Conservation (phyloP, 2,888 invertebrate genomes). For the Pollenia angustigena region DNA sequence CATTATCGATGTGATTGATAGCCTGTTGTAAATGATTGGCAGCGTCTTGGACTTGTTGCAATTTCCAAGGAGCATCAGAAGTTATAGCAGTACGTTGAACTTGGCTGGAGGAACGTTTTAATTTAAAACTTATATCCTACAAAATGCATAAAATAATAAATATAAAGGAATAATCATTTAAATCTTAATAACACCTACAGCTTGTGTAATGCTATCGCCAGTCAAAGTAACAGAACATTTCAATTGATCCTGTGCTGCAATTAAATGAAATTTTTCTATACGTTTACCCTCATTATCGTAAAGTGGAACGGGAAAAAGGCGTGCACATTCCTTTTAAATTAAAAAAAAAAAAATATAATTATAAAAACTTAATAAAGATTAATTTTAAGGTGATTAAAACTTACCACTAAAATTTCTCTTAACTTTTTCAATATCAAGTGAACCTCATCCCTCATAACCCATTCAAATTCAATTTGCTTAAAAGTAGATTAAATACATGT, state of each 20-base stretch:
- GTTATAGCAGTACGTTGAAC: constrained; percentile 93
- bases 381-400: constrained; percentile 76
- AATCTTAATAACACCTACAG: constrained; percentile 85
- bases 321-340: constrained; percentile 90
- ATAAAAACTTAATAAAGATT: constrained; percentile 13
- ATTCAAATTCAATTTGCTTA: constrained; percentile 96
- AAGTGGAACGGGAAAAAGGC: constrained; percentile 91
- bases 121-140: constrained; percentile 92
- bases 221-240: constrained; percentile 95
- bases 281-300: constrained; percentile 92
- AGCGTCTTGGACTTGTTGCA: constrained; percentile 96
- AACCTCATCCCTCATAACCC: constrained; percentile 94
- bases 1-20: constrained; percentile 92
- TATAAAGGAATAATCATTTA: not conserved
- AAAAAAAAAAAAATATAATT: constrained; percentile 28
- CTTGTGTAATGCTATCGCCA: constrained; percentile 96
- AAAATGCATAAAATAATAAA: not conserved
- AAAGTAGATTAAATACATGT: constrained; percentile 53
- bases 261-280: constrained; percentile 93
- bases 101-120: constrained; percentile 92
- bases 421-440: constrained; percentile 93
- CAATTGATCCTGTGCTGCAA: constrained; percentile 92
- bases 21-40: constrained; percentile 96
- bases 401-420: constrained; percentile 91
- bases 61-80: constrained; percentile 95